A percentile compares a stretch with the other conserved stretches of the same genome.
These are phyloP conservation scores for Danio tinwini DNA, from an alignment of 2,797 vertebrate species.

Conservation along the genomic window DNA sequence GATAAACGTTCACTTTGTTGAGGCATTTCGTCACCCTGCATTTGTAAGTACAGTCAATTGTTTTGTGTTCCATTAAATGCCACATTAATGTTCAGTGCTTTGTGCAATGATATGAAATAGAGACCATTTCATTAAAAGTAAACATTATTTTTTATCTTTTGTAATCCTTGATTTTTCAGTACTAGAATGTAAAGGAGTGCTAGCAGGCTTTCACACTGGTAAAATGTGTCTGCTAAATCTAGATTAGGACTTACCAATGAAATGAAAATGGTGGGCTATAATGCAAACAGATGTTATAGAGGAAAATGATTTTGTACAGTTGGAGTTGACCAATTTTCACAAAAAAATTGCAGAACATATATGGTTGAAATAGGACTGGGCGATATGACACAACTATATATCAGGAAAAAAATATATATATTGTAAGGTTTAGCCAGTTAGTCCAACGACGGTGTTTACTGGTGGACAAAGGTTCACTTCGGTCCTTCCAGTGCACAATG, in stretches of 20 bases:
- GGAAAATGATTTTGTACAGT: not conserved
- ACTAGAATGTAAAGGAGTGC: not conserved
- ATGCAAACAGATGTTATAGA: not conserved
- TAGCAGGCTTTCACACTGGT: not conserved
- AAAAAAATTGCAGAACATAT: not conserved
- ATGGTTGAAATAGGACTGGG: too few species aligned
- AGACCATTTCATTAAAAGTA: not conserved
- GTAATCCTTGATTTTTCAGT: not conserved
- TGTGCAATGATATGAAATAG: not conserved
- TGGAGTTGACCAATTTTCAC: not conserved
- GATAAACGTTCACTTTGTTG: constrained; percentile 43
- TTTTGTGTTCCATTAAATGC: constrained; percentile 67
- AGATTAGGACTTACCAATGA: not conserved
- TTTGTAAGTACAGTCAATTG: constrained; percentile 42
- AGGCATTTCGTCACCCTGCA: constrained; percentile 30
- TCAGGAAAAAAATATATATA: too few species aligned
- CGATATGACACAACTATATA: too few species aligned
- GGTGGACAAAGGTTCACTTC: too few species aligned
- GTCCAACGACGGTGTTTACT: too few species aligned
- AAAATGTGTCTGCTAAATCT: not conserved
- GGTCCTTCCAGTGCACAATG: too few species aligned
- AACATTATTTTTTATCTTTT: constrained; percentile 26
- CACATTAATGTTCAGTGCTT: not conserved
- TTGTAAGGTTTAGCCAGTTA: too few species aligned
- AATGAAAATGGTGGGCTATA: not conserved